Conservation (phyloP, 2,797 vertebrate species). For the Rhynchotus rufescens region DNA sequence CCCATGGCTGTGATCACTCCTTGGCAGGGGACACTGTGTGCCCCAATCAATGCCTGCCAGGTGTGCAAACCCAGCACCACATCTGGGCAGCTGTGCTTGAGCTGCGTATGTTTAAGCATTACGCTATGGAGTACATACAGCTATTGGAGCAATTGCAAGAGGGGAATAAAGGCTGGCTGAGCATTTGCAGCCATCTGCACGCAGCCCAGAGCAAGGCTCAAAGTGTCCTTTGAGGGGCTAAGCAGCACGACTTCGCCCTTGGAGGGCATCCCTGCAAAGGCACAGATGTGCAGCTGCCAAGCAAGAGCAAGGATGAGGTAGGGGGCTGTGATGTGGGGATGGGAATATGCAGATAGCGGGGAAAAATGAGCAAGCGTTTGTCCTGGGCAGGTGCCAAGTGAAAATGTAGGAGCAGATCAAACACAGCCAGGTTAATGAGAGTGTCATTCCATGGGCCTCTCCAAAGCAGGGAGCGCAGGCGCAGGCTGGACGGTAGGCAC, state of each 20-base stretch:
- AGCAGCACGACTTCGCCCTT: not conserved
- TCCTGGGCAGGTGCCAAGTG: slow-evolving; percentile 5
- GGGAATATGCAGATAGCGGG: not conserved
- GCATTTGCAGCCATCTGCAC: not conserved
- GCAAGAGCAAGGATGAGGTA: not conserved
- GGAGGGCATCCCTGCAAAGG: not conserved
- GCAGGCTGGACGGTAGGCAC: not conserved
- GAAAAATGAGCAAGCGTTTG: not conserved
- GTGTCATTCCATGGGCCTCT: not conserved
- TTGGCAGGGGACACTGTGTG: too few species aligned
- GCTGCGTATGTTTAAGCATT: not conserved
- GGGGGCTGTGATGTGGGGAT: not conserved
- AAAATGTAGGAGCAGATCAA: slow-evolving; percentile 33
- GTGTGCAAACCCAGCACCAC: not conserved
- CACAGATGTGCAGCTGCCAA: not conserved
- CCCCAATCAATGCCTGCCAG: not conserved
- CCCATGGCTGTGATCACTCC: not conserved
- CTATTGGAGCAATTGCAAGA: not conserved
- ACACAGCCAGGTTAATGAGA: slow-evolving; percentile 43
- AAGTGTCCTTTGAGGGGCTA: not conserved
- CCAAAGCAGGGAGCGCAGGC: not conserved
- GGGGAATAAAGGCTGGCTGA: not conserved
- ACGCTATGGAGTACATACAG: not conserved
- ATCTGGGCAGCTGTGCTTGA: not conserved
- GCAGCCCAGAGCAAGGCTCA: not conserved